Conservation (phyloP, 2,888 invertebrate genomes). For the Drosophila crucigera region DNA sequence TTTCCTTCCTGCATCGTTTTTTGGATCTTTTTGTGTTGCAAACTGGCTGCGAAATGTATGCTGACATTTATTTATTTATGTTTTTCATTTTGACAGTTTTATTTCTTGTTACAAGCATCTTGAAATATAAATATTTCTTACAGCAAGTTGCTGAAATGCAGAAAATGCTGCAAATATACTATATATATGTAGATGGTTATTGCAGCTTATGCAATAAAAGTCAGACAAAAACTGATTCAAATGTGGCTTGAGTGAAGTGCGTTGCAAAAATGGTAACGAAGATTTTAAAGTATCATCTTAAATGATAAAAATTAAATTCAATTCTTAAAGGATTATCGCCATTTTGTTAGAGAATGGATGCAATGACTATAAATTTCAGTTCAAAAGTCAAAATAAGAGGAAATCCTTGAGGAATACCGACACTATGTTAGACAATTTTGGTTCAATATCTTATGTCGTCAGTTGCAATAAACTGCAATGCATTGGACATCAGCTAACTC, state of each 20-base stretch:
- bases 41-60: constrained; percentile 68
- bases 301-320: constrained; percentile 6
- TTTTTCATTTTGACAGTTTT: constrained; percentile 74
- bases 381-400: constrained; percentile 10
- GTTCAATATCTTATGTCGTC: neutral
- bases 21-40: constrained; percentile 54
- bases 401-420: neutral
- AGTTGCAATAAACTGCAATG: neutral
- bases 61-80: constrained; percentile 74
- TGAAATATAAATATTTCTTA: constrained; percentile 11
- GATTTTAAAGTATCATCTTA: constrained; percentile 18
- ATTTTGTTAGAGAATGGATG: neutral
- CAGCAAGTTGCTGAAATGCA: constrained; percentile 52
- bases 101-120: constrained; percentile 39
- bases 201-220: constrained; percentile 39
- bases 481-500: neutral
- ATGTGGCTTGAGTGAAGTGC: constrained; percentile 16
- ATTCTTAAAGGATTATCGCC: neutral
- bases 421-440: neutral
- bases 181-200: constrained; percentile 20
- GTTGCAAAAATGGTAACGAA: constrained; percentile 5
- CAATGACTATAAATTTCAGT: constrained; percentile 20
- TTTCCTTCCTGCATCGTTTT: constrained; percentile 63
- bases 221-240: constrained; percentile 12
- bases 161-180: constrained; percentile 41